Base-by-base conservation (phyloP, 1,140 invertebrate genomes). In the Drosophila takahashii region DNA sequence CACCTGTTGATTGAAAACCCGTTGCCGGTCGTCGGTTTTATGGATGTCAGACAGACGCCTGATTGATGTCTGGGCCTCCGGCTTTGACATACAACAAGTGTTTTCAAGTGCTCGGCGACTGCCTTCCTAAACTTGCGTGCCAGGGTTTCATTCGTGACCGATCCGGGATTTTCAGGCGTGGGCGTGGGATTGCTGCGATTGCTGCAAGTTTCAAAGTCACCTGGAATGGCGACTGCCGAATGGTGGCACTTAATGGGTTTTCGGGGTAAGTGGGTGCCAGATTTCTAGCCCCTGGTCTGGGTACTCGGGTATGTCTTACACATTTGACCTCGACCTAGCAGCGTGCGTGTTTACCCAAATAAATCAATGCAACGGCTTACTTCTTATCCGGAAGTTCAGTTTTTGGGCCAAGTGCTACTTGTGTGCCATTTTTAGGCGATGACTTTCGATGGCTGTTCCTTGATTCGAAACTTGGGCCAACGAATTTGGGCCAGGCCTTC, bases 21-120 rank as follows among this genome's bases (percentile, higher is more conserved):
- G 75, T 79, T 52, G 58, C 36, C 29, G 8, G n/a, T 22, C 22
- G 22, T 22, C 22, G 22, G 29, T 52, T 57, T 52, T 54, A 52
- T 54, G 48, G 36, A 67, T 65, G 79, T 58, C 41, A 18, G 29
- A 7, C 69, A 71, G 77, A 45, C 74, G 77, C 45, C 77, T 87
- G 80, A 80, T 84, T 84, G 78, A 77, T 86, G 77, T 53, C 58
- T 52, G 62, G 39, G 44, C 29, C 62, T 65, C 65, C 56, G 61
- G 44, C 56, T 75, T 73, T 81, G 81, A 81, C 77, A 72, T 71
- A 87, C 83, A 86, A 86, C 79, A 86, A 87, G 81, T 85, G 83
- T 81, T 70, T 81, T 81, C 81, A 86, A 86, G 81, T 86, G 75
- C 83, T 66, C 39, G 27, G 48, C 22, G 22, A 22, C 22, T 22